Conservation (phyloP, 2,797 vertebrate species). For the Trachops cirrhosus region DNA sequence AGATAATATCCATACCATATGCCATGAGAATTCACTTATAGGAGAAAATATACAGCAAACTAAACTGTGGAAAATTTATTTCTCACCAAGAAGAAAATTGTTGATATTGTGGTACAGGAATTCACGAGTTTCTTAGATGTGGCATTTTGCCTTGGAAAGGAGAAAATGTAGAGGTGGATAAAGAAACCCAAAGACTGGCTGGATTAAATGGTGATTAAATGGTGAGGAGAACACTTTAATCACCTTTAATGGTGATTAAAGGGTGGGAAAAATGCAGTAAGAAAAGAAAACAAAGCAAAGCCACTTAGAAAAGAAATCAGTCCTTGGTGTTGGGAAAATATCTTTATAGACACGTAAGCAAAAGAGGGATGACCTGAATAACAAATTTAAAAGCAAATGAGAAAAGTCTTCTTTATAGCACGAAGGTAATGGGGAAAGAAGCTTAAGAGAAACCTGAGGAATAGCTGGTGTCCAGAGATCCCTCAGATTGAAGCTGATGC, state of each 20-base stretch:
- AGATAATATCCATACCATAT: slow-evolving; percentile 32
- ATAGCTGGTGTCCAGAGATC: too few species aligned
- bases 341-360: background rate
- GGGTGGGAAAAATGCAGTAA: background rate
- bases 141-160: background rate
- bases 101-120: background rate
- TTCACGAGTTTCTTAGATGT: background rate
- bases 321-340: background rate
- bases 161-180: background rate
- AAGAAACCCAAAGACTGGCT: background rate
- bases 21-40: slow-evolving; percentile 25
- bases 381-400: slow-evolving; percentile 33
- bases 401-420: background rate
- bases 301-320: slow-evolving; percentile 6
- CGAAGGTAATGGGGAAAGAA: background rate
- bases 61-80: background rate
- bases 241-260: background rate
- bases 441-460: background rate
- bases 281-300: background rate
- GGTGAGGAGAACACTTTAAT: background rate
- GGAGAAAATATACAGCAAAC: slow-evolving; percentile 20
- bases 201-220: background rate
- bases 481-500: rapidly evolving
- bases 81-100: background rate
- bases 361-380: background rate